phyloP scores from a whole-genome alignment of 1,140 invertebrate genomes.

The Aethina tumida region DNA sequence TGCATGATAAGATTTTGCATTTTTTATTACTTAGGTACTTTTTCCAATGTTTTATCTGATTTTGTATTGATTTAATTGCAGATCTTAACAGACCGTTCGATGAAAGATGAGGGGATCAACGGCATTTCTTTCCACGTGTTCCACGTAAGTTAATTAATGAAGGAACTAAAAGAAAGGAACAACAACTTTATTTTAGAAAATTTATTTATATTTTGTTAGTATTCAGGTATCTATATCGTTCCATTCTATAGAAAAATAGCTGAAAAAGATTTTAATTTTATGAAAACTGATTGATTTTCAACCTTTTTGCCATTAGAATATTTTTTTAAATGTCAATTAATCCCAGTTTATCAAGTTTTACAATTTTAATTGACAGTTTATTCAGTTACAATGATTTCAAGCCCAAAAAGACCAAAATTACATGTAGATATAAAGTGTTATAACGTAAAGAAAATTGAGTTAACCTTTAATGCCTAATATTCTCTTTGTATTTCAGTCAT shows the following conservation, averaged over 20 bases:
- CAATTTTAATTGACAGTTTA: too few species aligned
- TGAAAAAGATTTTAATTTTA: background rate
- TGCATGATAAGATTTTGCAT: background rate
- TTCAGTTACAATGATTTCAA: too few species aligned
- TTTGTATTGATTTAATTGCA: constrained; percentile 35
- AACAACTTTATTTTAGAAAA: too few species aligned
- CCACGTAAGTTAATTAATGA: constrained; percentile 39
- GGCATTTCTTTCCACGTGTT: constrained; percentile 54
- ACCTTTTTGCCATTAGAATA: background rate
- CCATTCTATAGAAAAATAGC: background rate
- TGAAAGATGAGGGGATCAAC: constrained; percentile 51
- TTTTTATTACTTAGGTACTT: constrained; percentile 10
- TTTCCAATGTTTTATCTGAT: background rate
- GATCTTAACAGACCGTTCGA: constrained; percentile 50
- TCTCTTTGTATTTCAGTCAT: too few species aligned
- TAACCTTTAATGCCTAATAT: too few species aligned
- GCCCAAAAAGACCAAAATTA: too few species aligned
- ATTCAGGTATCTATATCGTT: background rate
- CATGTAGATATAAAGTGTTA: too few species aligned
- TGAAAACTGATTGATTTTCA: background rate
- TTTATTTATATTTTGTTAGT: background rate
- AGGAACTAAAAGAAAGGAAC: constrained; percentile 14
- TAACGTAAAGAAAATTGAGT: too few species aligned
- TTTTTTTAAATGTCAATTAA: constrained; percentile 1
- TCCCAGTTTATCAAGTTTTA: too few species aligned